Evolutionary conservation across 1,140 invertebrate species (phyloP).

Genomic region (Papilio dardanus): DNA sequence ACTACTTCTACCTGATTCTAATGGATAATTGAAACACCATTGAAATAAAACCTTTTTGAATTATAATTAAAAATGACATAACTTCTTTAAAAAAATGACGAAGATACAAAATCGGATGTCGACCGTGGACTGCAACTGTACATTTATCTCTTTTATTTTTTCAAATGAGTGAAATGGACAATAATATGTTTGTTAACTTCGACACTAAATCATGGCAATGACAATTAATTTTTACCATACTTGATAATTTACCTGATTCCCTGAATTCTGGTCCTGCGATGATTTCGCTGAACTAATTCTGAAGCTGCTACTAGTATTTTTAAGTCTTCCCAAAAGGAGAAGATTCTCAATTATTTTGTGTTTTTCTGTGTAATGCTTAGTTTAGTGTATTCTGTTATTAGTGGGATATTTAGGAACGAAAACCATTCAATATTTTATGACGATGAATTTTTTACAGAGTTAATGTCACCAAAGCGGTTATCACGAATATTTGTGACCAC

Average conservation of each 20-base stretch:
- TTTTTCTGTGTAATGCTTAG: neutral
- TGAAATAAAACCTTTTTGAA: neutral
- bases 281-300: no score
- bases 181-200: neutral
- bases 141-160: neutral
- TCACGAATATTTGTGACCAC: no score
- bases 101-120: no score
- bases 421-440: no score
- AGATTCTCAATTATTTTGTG: neutral
- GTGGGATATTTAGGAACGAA: neutral
- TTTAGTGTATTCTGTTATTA: neutral
- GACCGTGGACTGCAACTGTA: no score
- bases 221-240: neutral
- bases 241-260: neutral
- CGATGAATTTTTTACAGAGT: no score
- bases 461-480: no score
- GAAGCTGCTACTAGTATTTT: no score
- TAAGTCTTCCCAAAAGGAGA: no score
- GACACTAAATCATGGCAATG: neutral
- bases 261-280: no score
- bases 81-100: no score
- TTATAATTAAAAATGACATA: no score
- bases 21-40: neutral
- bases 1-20: conserved; percentile 15
- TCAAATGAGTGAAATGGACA: neutral